Evolutionary conservation across 2,113 vertebrate genomes (phyloP), one percentile per base, ranked within the genome.

Genomic region (Athene cunicularia): DNA sequence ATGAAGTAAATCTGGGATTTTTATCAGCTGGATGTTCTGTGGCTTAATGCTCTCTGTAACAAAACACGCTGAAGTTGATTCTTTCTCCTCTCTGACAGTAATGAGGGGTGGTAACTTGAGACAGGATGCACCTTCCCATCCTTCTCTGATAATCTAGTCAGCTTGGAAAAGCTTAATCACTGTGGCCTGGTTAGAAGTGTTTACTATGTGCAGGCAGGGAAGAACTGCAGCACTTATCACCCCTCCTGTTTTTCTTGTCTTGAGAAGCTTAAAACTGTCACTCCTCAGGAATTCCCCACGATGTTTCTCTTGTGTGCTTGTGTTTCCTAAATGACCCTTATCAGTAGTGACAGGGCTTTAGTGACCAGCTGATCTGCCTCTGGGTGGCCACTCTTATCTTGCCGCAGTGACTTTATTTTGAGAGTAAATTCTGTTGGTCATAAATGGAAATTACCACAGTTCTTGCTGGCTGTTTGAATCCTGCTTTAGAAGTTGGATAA

Each of bases 131-230:
- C 93, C 90, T 90, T 81, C 67, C 82, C 76, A 60, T 95, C 80
- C 80, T 86, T 92, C n/a, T 55, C 72, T 84, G 80, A 75, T 97
- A 80, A 95, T 84, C 68, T 13, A 24, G 73, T 63, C 56, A 64
- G 49, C 53, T 70, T 88, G 92, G 92, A 91, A 86, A 88, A 90
- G 88, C 93, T 90, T 95, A 82, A 95, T 95, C 82, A 56, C 39
- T 28, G 86, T 30, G 3, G 82, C 71, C 79, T 2, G 30, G 70
- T 90, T 91, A 68, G 41, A 26, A 71, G 52, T 58, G 24, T 50
- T 90, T 60, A 33, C 87, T 71, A 52, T 62, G 85, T 43, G 32
- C 12, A 0, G 23, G 52, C 73, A 86, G 81, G 89, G 88, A 43
- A 66, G 79, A 73, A 2, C 90, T 90, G 93, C 80, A 88, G 80